Percentiles rank a stretch among this genome's conserved stretches.
Evolutionary conservation across 2,797 vertebrate genomes (phyloP).

Genomic region (Etheostoma nigrum): DNA sequence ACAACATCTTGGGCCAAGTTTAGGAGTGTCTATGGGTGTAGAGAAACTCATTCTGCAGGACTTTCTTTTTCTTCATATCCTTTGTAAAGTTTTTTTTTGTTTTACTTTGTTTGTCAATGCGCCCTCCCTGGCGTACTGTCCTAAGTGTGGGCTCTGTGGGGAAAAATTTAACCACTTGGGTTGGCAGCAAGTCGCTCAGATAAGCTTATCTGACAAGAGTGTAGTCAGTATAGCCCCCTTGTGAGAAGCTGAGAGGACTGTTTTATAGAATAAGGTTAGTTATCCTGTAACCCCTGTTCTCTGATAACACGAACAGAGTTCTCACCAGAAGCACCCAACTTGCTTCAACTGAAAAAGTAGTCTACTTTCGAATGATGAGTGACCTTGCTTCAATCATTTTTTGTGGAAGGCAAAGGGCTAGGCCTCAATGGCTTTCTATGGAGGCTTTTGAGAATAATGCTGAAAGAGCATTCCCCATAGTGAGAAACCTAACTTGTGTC

Average conservation of each 20-base stretch:
- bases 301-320: conserved; percentile 37
- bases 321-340: conserved; percentile 27
- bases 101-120: not conserved
- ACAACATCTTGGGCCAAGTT: not conserved
- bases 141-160: conserved; percentile 5
- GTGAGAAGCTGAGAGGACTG: conserved; percentile 38
- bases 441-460: conserved; percentile 26
- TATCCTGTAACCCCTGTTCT: conserved; percentile 38
- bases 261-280: conserved; percentile 35
- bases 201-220: conserved; percentile 39
- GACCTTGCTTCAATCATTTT: conserved; percentile 30
- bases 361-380: conserved; percentile 51
- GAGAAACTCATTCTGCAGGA: not conserved
- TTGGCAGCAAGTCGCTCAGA: conserved; percentile 31
- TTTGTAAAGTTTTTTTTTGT: conserved; percentile 9
- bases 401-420: conserved; percentile 20
- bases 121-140: conserved; percentile 1
- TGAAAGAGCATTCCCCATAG: conserved; percentile 5
- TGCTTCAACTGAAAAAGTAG: conserved; percentile 30
- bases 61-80: not conserved
- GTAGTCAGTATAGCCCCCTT: conserved; percentile 16
- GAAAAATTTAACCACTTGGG: conserved; percentile 9
- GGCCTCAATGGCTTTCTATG: conserved; percentile 15
- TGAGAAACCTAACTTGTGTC: not conserved
- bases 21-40: not conserved